Evolutionary conservation across 30 jellyfish, hydroid and myxozoan species (phyloP).

Genomic region (Aurelia aurita): DNA sequence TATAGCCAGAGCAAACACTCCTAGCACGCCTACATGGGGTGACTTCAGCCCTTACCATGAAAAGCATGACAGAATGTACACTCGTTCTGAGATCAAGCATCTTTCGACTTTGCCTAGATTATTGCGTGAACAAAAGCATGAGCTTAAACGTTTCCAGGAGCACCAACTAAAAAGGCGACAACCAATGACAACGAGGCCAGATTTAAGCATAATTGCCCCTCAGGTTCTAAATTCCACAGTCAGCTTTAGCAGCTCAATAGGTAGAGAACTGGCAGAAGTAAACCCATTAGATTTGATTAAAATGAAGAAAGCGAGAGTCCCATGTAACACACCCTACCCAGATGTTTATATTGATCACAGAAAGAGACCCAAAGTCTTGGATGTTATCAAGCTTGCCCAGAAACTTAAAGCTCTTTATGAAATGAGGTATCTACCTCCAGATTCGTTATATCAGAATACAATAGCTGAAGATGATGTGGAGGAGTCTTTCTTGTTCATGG

Average conservation of each 20-base stretch:
- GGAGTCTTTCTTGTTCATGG: neutral
- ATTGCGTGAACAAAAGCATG: slow-evolving; percentile 5
- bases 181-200: neutral
- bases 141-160: slow-evolving; percentile 6
- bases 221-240: neutral
- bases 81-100: slow-evolving; percentile 17
- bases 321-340: slow-evolving; percentile 43
- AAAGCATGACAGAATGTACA: neutral
- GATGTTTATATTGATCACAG: neutral
- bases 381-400: slow-evolving; percentile 56
- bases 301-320: slow-evolving; percentile 19
- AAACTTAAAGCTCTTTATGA: slow-evolving; percentile 22
- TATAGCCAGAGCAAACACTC: slow-evolving; percentile 45
- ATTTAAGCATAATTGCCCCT: neutral
- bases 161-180: slow-evolving; percentile 9
- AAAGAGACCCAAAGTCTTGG: slow-evolving; percentile 22
- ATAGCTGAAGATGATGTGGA: neutral
- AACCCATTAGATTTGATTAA: slow-evolving; percentile 23
- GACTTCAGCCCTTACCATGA: neutral
- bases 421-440: slow-evolving; percentile 27
- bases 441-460: neutral
- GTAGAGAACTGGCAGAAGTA: slow-evolving; percentile 38
- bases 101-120: slow-evolving; percentile 32
- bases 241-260: slow-evolving; percentile 45
- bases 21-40: neutral